Percentiles rank a stretch among this genome's conserved stretches.
These are phyloP conservation scores for Tipula vernalis DNA, from an alignment of 2,888 invertebrate species.

Conservation along the genomic window DNA sequence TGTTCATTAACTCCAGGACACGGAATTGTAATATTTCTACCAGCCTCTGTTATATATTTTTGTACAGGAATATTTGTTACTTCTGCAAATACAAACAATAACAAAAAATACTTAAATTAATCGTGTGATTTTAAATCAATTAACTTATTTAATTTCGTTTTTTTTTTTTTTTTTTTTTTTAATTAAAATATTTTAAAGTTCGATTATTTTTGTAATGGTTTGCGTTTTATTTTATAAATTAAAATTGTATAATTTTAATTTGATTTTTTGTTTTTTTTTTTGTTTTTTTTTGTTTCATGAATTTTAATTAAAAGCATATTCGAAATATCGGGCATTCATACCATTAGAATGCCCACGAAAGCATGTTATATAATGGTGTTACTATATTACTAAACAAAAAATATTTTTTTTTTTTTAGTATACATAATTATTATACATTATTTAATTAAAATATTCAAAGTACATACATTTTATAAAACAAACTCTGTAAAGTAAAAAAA, in stretches of 20 bases:
- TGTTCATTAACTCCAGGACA: slow-evolving; percentile 57
- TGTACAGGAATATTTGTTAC: slow-evolving; percentile 44
- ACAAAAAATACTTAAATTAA: not conserved
- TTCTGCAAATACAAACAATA: slow-evolving; percentile 38
- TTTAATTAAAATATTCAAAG: not conserved
- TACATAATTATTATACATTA: not conserved
- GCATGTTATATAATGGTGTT: not conserved
- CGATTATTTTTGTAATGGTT: not conserved
- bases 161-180: not conserved
- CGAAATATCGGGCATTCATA: not conserved
- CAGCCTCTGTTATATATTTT: slow-evolving; percentile 47
- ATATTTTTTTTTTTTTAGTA: not conserved
- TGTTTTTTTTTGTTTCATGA: not conserved
- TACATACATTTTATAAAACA: not conserved
- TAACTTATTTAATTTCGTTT: not conserved
- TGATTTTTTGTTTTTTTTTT: not conserved
- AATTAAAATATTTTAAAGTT: not conserved
- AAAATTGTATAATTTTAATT: not conserved
- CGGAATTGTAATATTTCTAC: slow-evolving; percentile 49
- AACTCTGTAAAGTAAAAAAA: not conserved
- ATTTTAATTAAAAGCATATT: not conserved
- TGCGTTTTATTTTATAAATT: not conserved
- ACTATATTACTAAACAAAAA: not conserved
- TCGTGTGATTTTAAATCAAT: not conserved
- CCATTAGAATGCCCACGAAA: not conserved